A percentile compares a stretch with the other conserved stretches of the same genome.
Conservation (phyloP, 2,888 invertebrate genomes). For the Pristionchus arcanus region DNA sequence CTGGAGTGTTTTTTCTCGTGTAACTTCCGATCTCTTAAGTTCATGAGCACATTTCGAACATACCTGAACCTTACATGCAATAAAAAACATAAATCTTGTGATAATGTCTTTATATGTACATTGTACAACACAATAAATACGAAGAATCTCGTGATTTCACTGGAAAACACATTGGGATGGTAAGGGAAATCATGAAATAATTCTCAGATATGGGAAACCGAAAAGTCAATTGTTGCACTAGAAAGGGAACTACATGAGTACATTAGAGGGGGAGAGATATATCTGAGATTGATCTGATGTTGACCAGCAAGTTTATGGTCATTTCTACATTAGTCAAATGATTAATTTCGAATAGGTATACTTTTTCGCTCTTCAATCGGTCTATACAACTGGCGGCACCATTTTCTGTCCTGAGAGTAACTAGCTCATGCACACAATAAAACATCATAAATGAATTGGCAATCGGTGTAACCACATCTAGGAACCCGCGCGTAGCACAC, state of each 20-base stretch:
- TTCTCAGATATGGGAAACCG: conserved; percentile 25
- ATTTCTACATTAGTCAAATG: conserved; percentile 3
- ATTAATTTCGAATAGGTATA: neutral
- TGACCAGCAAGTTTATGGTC: conserved; percentile 19
- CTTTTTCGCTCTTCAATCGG: neutral
- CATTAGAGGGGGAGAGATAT: neutral
- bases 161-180: neutral
- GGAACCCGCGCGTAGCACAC: neutral
- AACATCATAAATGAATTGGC: conserved; percentile 8
- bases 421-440: conserved; percentile 23
- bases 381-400: conserved; percentile 42
- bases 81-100: neutral
- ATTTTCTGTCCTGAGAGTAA: neutral
- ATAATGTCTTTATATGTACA: conserved; percentile 44
- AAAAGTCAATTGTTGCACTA: neutral
- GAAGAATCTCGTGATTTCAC: conserved; percentile 27
- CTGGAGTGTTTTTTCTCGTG: too few species aligned
- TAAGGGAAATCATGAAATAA: conserved; percentile 7
- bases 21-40: too few species aligned
- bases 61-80: neutral
- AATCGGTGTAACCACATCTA: conserved; percentile 14
- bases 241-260: conserved; percentile 1
- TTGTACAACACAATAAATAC: conserved; percentile 50
- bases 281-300: conserved; percentile 41
- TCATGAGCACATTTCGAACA: too few species aligned